Percentiles rank a stretch among this genome's conserved stretches.
Evolutionary conservation across 2,797 vertebrate genomes (phyloP).

Genomic region (Triplophysa bombifrons): DNA sequence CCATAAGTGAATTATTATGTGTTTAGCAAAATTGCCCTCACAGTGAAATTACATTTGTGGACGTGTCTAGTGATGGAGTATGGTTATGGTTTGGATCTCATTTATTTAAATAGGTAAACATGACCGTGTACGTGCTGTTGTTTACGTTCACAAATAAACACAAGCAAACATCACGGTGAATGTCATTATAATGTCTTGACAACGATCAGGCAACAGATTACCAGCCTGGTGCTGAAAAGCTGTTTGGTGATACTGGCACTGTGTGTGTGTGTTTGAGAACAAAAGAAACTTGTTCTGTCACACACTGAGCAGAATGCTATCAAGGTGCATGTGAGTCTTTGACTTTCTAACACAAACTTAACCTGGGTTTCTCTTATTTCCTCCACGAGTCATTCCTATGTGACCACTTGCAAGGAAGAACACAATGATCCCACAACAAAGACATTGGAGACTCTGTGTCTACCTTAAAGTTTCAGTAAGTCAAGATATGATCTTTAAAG

Average conservation of each 20-base stretch:
- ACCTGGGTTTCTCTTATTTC: slow-evolving; percentile 12
- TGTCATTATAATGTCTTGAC: not conserved
- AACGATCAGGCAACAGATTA: not conserved
- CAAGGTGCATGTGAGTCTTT: not conserved
- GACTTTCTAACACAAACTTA: not conserved
- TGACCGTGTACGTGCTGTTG: not conserved
- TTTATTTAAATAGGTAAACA: not conserved
- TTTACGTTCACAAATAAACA: not conserved
- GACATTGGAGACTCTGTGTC: not conserved
- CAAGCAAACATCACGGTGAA: not conserved
- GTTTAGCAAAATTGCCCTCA: not conserved
- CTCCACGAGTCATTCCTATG: slow-evolving; percentile 23
- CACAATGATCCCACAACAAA: not conserved
- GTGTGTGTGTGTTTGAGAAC: not conserved
- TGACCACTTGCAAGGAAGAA: slow-evolving; percentile 24
- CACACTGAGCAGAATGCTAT: not conserved
- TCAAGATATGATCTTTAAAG: too few relatives aligned
- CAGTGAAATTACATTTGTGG: not conserved
- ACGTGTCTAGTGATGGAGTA: not conserved
- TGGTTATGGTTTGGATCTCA: not conserved
- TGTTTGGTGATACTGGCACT: slow-evolving; percentile 12
- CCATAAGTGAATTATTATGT: not conserved
- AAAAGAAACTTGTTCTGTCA: not conserved
- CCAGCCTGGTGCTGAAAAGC: not conserved
- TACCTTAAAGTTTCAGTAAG: not conserved